Percentiles rank a stretch among this genome's conserved stretches.
Evolutionary conservation across 2,888 invertebrate genomes (phyloP).

Genomic region (Periphyllus acericola): DNA sequence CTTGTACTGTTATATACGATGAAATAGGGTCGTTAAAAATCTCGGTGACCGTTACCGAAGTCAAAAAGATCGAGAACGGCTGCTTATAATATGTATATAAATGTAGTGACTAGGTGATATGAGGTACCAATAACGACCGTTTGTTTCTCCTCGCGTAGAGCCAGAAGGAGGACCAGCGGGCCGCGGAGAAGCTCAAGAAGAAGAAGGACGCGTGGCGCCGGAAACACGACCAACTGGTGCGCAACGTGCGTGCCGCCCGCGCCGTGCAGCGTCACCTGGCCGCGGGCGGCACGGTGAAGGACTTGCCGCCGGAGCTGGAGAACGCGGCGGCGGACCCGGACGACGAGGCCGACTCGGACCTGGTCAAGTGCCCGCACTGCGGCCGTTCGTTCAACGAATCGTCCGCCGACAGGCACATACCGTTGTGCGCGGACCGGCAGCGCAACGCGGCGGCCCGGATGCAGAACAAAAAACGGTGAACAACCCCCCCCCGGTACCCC

Average conservation of each 20-base stretch:
- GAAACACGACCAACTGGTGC: conserved; percentile 94
- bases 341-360: conserved; percentile 88
- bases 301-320: conserved; percentile 87
- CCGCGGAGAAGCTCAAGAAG: conserved; percentile 51
- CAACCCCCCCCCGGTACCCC: background rate
- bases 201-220: conserved; percentile 83
- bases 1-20: no score
- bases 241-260: conserved; percentile 80
- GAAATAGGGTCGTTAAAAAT: no score
- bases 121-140: no score
- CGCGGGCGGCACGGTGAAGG: conserved; percentile 85
- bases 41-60: no score
- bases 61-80: no score
- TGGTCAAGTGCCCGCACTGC: conserved; percentile 90
- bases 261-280: conserved; percentile 82
- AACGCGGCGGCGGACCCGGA: conserved; percentile 89
- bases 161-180: conserved; percentile 35
- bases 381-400: conserved; percentile 82
- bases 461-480: conserved; percentile 50
- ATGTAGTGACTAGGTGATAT: no score
- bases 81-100: no score
- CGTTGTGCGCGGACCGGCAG: conserved; percentile 85
- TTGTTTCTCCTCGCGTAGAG: background rate
- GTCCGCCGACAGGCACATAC: conserved; percentile 91
- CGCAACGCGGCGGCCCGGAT: conserved; percentile 72